These are phyloP conservation scores for Baryphthengus martii DNA, from an alignment of 2,113 vertebrate genomes.

Conservation along the genomic window DNA sequence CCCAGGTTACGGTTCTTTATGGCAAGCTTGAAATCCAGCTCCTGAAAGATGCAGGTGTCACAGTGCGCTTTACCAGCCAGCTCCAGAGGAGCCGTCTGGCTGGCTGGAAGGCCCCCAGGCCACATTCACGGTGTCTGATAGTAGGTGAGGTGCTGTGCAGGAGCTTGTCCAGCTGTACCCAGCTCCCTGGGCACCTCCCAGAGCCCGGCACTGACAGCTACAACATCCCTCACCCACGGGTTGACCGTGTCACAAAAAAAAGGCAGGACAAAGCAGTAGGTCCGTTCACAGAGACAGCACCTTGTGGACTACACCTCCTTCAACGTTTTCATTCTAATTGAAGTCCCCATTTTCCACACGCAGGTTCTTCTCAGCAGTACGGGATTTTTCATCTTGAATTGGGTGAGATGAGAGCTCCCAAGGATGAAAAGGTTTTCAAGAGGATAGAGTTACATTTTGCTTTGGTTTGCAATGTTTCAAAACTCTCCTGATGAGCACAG, in stretches of 20 bases:
- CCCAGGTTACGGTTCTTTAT: neutral
- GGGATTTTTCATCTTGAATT: neutral
- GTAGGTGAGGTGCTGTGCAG: neutral
- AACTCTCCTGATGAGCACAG: constrained; percentile 7
- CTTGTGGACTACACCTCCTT: neutral
- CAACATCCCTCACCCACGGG: neutral
- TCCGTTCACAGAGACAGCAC: neutral
- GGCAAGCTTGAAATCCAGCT: neutral
- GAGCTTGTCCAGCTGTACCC: neutral
- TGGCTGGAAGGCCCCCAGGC: neutral
- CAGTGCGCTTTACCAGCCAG: neutral
- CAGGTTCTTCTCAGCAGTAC: neutral
- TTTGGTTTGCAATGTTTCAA: neutral
- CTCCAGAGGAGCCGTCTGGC: neutral
- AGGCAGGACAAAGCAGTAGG: neutral
- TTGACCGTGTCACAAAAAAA: neutral
- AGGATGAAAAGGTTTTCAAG: neutral
- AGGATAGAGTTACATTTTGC: neutral
- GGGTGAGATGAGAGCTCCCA: neutral
- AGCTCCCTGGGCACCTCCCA: neutral
- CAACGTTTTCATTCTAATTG: neutral
- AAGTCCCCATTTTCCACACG: neutral
- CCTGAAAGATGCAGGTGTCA: too few species aligned
- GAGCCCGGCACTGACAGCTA: neutral
- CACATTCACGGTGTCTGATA: neutral